These are phyloP conservation scores for Sclerurus mexicanus DNA, from an alignment of 2,113 vertebrate genomes.

Conservation along the genomic window DNA sequence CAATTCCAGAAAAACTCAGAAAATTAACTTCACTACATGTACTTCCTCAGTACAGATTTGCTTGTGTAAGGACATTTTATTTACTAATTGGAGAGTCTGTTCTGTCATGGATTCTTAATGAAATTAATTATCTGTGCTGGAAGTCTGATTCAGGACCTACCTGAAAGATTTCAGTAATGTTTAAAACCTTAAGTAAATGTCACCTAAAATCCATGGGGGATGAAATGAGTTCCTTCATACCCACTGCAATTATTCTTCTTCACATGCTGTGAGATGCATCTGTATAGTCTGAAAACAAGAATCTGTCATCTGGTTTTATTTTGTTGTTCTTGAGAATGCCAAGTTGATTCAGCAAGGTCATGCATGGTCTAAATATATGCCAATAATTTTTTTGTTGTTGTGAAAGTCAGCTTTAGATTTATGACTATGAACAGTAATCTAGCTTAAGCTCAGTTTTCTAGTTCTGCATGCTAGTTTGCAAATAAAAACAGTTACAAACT, in stretches of 20 bases:
- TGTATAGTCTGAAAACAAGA: constrained; percentile 4
- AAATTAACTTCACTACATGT: not conserved
- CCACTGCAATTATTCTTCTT: not conserved
- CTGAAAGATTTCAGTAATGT: not conserved
- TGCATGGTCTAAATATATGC: constrained; percentile 27
- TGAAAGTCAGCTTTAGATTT: constrained; percentile 50
- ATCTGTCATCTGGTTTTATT: constrained; percentile 43
- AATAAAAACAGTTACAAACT: not conserved
- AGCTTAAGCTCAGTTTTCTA: constrained; percentile 24
- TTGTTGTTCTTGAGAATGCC: constrained; percentile 17
- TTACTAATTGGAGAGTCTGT: not conserved
- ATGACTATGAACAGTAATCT: constrained; percentile 30
- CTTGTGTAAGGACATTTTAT: constrained; percentile 3
- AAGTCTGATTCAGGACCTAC: not conserved
- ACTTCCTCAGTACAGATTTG: not conserved
- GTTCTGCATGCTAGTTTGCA: constrained; percentile 27
- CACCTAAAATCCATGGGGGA: not conserved
- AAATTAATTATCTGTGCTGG: not conserved
- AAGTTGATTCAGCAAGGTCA: constrained; percentile 51
- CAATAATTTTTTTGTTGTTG: constrained; percentile 31
- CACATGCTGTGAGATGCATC: not conserved
- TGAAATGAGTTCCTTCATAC: not conserved
- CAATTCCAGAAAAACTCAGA: constrained; percentile 19
- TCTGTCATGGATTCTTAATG: not conserved
- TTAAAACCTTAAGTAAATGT: not conserved